A percentile compares a stretch with the other conserved stretches of the same genome.
phyloP scores from a whole-genome alignment of 2,888 invertebrate species.

The Strigamia transsilvanica region DNA sequence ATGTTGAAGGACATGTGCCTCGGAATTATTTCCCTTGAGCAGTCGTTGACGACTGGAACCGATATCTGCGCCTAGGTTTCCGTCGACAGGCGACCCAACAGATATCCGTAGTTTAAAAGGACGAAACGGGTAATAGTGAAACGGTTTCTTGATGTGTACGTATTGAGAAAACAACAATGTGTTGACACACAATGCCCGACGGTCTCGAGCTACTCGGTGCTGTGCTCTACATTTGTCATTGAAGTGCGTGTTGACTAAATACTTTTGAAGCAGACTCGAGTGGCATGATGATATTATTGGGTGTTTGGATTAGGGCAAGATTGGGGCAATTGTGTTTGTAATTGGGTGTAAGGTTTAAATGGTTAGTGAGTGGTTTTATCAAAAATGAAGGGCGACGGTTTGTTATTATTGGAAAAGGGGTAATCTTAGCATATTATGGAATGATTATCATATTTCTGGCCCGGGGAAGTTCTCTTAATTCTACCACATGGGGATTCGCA shows the following conservation, averaged over 20 bases:
- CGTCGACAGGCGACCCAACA: constrained; percentile 6
- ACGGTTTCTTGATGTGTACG: background rate
- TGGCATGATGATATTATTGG: constrained; percentile 5
- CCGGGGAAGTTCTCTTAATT: constrained; percentile 25
- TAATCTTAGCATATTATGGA: constrained; percentile 15
- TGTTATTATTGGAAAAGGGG: constrained; percentile 5
- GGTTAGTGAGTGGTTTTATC: constrained; percentile 17
- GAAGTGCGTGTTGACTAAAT: background rate
- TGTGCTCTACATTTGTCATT: background rate
- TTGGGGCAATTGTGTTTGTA: constrained; percentile 7
- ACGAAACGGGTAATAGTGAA: background rate
- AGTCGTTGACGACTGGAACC: constrained; percentile 20
- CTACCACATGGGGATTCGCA: constrained; percentile 16
- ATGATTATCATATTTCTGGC: constrained; percentile 33
- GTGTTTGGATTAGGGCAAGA: background rate
- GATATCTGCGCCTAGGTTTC: constrained; percentile 4
- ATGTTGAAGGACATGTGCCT: background rate
- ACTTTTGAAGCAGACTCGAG: background rate
- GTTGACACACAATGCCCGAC: background rate
- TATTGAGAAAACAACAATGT: background rate
- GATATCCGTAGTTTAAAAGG: constrained; percentile 22
- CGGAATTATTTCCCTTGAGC: background rate
- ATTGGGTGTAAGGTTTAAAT: constrained; percentile 5
- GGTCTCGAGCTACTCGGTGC: background rate
- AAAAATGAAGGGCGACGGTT: constrained; percentile 24